Evolutionary conservation across 2,888 invertebrate genomes (phyloP).

Genomic region (Erynnis tages): DNA sequence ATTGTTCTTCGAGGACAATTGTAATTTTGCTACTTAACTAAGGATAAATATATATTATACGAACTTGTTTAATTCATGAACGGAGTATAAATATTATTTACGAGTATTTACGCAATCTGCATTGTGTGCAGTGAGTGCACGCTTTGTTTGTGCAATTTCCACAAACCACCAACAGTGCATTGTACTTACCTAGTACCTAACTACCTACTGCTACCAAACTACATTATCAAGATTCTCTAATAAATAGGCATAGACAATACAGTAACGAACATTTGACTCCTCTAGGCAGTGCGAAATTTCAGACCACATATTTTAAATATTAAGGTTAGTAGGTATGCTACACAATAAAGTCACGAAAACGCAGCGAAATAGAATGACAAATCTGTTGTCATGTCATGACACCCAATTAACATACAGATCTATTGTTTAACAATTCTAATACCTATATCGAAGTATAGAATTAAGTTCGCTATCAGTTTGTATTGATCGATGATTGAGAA

Average conservation of each 20-base stretch:
- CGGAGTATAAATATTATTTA: conserved; percentile 4
- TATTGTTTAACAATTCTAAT: conserved; percentile 39
- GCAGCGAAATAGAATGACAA: conserved; percentile 33
- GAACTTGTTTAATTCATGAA: too few species aligned
- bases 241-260: too few species aligned
- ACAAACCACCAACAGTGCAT: conserved; percentile 26
- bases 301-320: too few species aligned
- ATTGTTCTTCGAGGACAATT: too few species aligned
- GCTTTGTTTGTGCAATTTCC: conserved; percentile 27
- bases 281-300: too few species aligned
- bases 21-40: too few species aligned
- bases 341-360: conserved; percentile 30
- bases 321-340: not conserved
- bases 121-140: conserved; percentile 21
- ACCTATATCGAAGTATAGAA: not conserved
- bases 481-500: not conserved
- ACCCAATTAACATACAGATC: conserved; percentile 44
- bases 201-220: too few species aligned
- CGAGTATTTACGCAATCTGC: conserved; percentile 24
- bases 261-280: too few species aligned
- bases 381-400: conserved; percentile 35
- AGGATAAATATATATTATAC: too few species aligned
- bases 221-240: too few species aligned
- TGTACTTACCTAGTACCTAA: not conserved
- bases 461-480: not conserved